Base-by-base conservation (phyloP, 2,113 vertebrate species). In the Columba livia region DNA sequence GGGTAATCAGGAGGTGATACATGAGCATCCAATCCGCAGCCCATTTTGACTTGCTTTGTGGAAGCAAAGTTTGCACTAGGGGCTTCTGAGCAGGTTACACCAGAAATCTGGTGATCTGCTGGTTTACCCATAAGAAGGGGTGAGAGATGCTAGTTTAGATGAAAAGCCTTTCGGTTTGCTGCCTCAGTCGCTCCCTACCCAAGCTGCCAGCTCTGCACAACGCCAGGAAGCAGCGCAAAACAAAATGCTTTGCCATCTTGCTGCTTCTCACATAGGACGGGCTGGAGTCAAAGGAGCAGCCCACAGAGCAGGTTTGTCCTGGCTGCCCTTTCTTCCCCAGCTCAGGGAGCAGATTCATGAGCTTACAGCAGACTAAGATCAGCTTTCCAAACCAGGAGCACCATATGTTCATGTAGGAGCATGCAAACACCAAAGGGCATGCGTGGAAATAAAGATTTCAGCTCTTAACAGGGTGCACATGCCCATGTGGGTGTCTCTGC, bases 1-100 rank as follows among this genome's bases (percentile, higher is more conserved):
- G 32, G 17, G 36, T 11, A 56, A 32, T 15, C 34, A 25, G 69
- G 69, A 62, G n/a, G n/a, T 51, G 89, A 51, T 56, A 34, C 70
- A 9, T 15, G n/a, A 51, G 0, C 0, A 6, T 10, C 26, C 0
- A 2, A 12, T 19, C 62, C 36, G 31, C 73, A 84, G 62, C 61
- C 29, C 0, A 0, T 36, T 78, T 38, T n/a, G 42, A 47, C 7
- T 70, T 9, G 0, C 10, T 32, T 5, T 54, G n/a, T 34, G 26
- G 36, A 79, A 85, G 26, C 50, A 81, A 66, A 23, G 15, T 31
- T 34, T 40, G 13, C 62, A 48, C 34, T 7, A 7, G 24, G 24
- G 10, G 4, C 32, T 15, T 29, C 51, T 67, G 48, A 38, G 29
- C 18, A 38, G 44, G 44, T 51, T 44, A 47, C 57, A 69, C 56